Conservation (phyloP, 2,113 vertebrate species). For the Lepisosteus osseus region DNA sequence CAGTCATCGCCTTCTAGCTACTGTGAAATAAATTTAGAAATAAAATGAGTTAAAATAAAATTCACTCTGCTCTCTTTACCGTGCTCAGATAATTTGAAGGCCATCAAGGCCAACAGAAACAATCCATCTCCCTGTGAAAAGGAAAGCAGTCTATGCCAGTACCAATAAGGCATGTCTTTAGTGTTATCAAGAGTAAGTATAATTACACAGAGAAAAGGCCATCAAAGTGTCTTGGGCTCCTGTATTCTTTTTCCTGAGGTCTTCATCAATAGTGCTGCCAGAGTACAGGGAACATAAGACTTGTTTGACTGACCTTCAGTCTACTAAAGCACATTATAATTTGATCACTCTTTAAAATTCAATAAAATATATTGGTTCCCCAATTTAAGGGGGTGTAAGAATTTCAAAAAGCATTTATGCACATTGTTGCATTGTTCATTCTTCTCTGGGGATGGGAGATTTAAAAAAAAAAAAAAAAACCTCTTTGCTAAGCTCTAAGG, state of each 20-base stretch:
- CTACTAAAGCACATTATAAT: slow-evolving; percentile 50
- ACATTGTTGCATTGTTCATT: too few relatives aligned
- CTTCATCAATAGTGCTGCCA: slow-evolving; percentile 60
- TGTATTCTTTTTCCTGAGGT: slow-evolving; percentile 55
- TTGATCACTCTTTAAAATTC: slow-evolving; percentile 49
- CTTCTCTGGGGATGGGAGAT: too few relatives aligned
- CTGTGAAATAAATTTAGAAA: slow-evolving; percentile 72
- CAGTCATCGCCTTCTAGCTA: slow-evolving; percentile 64
- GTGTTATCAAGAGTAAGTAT: slow-evolving; percentile 58
- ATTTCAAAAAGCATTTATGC: slow-evolving; percentile 37
- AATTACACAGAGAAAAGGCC: slow-evolving; percentile 64
- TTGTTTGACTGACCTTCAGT: slow-evolving; percentile 52
- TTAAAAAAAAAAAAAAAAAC: too few relatives aligned
- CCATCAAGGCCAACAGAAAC: slow-evolving; percentile 65
- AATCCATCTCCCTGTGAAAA: slow-evolving; percentile 62
- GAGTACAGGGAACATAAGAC: slow-evolving; percentile 50
- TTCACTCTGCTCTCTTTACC: slow-evolving; percentile 64
- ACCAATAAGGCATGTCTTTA: slow-evolving; percentile 60
- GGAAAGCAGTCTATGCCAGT: slow-evolving; percentile 54
- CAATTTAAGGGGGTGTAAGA: slow-evolving; percentile 52
- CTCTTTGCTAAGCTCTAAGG: too few relatives aligned
- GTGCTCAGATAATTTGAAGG: slow-evolving; percentile 68
- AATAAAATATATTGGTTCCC: slow-evolving; percentile 48
- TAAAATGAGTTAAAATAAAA: slow-evolving; percentile 79
- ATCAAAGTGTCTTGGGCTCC: slow-evolving; percentile 51